Conservation (phyloP, 2,113 vertebrate genomes). For the Galeopterus variegatus region DNA sequence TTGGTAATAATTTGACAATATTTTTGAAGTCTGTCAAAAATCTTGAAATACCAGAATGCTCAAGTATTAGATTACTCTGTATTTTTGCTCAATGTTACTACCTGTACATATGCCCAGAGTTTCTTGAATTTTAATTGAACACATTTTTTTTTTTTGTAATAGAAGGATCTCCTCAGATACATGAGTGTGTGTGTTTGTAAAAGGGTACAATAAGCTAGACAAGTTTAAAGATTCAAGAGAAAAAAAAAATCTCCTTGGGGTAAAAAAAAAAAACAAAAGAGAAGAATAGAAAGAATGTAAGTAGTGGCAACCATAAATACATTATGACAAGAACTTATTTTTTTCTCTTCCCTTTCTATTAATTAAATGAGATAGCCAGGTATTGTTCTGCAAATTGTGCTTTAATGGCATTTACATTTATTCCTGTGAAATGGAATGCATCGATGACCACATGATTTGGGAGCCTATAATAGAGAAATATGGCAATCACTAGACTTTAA, state of each 20-base stretch:
- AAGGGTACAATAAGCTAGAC: not conserved
- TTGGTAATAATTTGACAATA: slow-evolving; percentile 74
- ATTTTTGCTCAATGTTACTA: slow-evolving; percentile 9
- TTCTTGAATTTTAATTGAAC: slow-evolving; percentile 40
- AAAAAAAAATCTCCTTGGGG: fast-evolving
- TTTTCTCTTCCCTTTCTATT: not conserved
- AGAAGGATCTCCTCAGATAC: not conserved
- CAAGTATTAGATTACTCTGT: slow-evolving; percentile 18
- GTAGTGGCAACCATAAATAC: not conserved
- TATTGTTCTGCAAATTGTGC: not conserved
- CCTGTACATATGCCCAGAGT: not conserved
- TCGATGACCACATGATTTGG: not conserved
- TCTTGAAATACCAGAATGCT: slow-evolving; percentile 22
- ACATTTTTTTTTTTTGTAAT: not conserved
- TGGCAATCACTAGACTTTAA: not conserved
- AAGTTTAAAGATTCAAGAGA: not conserved
- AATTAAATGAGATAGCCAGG: not conserved
- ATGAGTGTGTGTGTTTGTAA: not conserved
- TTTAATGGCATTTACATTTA: not conserved
- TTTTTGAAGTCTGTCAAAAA: slow-evolving; percentile 73
- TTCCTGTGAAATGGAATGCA: not conserved
- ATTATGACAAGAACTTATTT: not conserved
- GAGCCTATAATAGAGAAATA: not conserved
- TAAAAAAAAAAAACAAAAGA: not conserved
- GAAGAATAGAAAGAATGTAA: not conserved